These are phyloP conservation scores for Silurus lanzhouensis DNA, from an alignment of 2,797 vertebrate species.

Conservation along the genomic window DNA sequence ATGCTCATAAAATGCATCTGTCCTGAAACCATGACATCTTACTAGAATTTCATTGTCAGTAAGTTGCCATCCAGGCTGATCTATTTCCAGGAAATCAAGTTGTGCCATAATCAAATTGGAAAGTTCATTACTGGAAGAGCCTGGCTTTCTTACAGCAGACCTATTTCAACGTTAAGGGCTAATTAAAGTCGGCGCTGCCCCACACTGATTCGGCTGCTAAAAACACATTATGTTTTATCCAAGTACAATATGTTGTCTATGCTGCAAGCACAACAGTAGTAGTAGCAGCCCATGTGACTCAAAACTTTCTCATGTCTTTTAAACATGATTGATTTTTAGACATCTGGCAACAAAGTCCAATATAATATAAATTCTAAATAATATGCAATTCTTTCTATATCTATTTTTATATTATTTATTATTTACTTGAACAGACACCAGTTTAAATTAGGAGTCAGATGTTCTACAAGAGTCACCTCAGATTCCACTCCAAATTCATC, in stretches of 20 bases:
- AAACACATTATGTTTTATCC: not conserved
- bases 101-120: conserved; percentile 28
- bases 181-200: not conserved
- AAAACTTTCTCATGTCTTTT: not conserved
- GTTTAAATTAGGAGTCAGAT: too few relatives aligned
- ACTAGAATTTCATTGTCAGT: not conserved
- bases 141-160: not conserved
- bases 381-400: too few relatives aligned
- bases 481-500: not conserved
- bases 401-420: too few relatives aligned
- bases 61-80: conserved; percentile 12
- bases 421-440: not conserved
- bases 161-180: not conserved
- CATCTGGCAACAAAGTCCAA: too few relatives aligned
- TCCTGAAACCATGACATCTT: not conserved
- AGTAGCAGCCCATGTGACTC: not conserved
- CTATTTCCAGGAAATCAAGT: conserved; percentile 10
- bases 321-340: not conserved
- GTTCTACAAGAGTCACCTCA: not conserved
- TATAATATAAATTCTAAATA: too few relatives aligned
- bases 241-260: not conserved
- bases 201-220: not conserved
- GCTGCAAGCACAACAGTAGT: not conserved
- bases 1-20: not conserved
- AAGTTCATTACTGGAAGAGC: conserved; percentile 13